These are phyloP conservation scores for Heliothis subflexa DNA, from an alignment of 1,140 invertebrate genomes.

Conservation along the genomic window DNA sequence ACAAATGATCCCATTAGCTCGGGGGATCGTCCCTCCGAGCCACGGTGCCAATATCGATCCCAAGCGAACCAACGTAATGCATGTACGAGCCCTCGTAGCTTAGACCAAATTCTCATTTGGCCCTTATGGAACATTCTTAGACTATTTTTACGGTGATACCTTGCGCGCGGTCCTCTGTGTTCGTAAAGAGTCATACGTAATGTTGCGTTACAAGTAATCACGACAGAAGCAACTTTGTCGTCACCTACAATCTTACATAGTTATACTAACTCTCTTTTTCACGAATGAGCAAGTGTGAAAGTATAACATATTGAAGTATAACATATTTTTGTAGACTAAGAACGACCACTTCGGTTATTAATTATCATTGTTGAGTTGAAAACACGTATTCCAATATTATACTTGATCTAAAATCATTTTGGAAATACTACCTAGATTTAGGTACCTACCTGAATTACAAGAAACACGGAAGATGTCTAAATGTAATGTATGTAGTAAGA, in stretches of 20 bases:
- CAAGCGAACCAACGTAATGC: conserved; percentile 37
- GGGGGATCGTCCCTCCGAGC: conserved; percentile 55
- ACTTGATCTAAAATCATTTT: too few relatives aligned
- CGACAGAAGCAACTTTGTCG: conserved; percentile 28
- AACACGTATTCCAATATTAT: not conserved
- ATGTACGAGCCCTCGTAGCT: conserved; percentile 21
- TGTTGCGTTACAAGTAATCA: conserved; percentile 37
- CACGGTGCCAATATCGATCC: conserved; percentile 60
- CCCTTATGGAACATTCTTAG: conserved; percentile 9
- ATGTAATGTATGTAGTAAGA: not conserved
- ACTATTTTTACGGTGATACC: not conserved
- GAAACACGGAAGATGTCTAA: not conserved
- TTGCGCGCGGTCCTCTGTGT: not conserved
- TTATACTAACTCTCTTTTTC: conserved; percentile 33
- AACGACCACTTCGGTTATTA: not conserved
- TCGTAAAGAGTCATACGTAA: conserved; percentile 24
- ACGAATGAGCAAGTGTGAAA: conserved; percentile 45
- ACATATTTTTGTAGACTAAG: conserved; percentile 21
- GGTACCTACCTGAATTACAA: too few relatives aligned
- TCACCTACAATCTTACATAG: conserved; percentile 3
- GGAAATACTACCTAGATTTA: too few relatives aligned
- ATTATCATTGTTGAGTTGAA: not conserved
- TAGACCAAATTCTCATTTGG: conserved; percentile 14
- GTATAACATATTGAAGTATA: conserved; percentile 38
- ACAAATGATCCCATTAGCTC: conserved; percentile 63